These are phyloP conservation scores for Meteorus cinctellus DNA, from an alignment of 2,888 invertebrate species.

Conservation along the genomic window DNA sequence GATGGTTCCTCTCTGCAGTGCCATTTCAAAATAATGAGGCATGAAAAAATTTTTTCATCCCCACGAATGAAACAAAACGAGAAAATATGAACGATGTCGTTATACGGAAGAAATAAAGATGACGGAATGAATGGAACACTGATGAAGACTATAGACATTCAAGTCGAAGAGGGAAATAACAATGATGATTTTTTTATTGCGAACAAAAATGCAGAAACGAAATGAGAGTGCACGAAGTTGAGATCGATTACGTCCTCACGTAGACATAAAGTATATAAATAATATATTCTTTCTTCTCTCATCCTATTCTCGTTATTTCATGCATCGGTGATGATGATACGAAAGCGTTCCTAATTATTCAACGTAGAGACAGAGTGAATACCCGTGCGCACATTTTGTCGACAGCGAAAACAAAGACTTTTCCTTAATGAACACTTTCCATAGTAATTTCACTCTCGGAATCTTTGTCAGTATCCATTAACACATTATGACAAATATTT, in stretches of 20 bases:
- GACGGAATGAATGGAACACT: slow-evolving; percentile 1
- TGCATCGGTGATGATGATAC: slow-evolving; percentile 69
- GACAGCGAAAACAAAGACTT: slow-evolving; percentile 22
- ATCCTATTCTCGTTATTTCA: slow-evolving; percentile 75
- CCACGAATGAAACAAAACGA: background rate
- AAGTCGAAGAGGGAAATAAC: background rate
- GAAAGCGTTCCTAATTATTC: slow-evolving; percentile 55
- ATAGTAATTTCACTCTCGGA: background rate
- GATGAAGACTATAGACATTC: background rate
- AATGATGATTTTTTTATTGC: background rate
- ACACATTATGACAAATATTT: background rate
- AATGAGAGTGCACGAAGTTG: background rate
- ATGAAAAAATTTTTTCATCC: background rate
- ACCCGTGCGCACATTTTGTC: slow-evolving; percentile 14
- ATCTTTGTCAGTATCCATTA: background rate
- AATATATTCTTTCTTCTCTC: slow-evolving; percentile 44
- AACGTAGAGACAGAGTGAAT: slow-evolving; percentile 15
- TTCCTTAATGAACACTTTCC: slow-evolving; percentile 22
- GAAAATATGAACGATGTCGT: background rate
- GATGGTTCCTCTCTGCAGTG: background rate
- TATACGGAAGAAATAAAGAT: background rate
- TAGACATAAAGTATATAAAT: background rate
- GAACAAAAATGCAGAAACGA: background rate
- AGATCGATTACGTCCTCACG: slow-evolving; percentile 3
- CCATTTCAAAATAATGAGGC: background rate